Evolutionary conservation across 2,797 vertebrate genomes (phyloP), one percentile per base, ranked within the genome.

Genomic region (Anomalospiza imberbis): DNA sequence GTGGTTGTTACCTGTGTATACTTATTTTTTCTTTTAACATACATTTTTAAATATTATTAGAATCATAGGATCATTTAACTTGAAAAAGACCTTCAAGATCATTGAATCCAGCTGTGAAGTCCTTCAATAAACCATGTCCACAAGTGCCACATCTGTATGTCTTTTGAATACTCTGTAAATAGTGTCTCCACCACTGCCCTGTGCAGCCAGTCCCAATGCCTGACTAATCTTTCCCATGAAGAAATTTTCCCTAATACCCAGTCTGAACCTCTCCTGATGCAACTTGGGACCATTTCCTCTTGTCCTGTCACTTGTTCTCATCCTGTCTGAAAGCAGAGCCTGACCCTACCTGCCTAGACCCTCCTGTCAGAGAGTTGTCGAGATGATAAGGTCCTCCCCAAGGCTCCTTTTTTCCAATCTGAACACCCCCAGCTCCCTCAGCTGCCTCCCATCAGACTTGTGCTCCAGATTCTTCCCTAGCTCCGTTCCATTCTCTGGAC

Each of bases 301-400:
- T 2, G 0, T 17, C 7, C 31, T 70, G 9, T 26, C 10, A 5
- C 34, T 81, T 40, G 4, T 47, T 77, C 16, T 36, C 10, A 6
- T 65, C 13, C 26, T 58, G 5, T 53, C 4, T 40, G 38, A 26
- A 16, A 36, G 16, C n/a, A 48, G 19, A 70, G 20, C 14, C 15
- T 0, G 0, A 10, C 16, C 13, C 21, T 32, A 17, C 8, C 13
- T 58, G 26, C 13, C 25, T 36, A 6, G 29, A 25, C 0, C 7
- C 17, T 53, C 6, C 12, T 63, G 17, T n/a, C 51, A 65, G 6
- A 18, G 9, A 85, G 10, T 3, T 63, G 11, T 34, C 48, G 28
- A 31, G 31, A 36, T 2, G 0, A 5, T 26, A 24, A 65, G 13
- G 15, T 48, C 2, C 17, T 2, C 1, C 2, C 3, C 7, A 11